Evolutionary conservation across 2,113 vertebrate species (phyloP).

Genomic region (Rhodinocichla rosea): DNA sequence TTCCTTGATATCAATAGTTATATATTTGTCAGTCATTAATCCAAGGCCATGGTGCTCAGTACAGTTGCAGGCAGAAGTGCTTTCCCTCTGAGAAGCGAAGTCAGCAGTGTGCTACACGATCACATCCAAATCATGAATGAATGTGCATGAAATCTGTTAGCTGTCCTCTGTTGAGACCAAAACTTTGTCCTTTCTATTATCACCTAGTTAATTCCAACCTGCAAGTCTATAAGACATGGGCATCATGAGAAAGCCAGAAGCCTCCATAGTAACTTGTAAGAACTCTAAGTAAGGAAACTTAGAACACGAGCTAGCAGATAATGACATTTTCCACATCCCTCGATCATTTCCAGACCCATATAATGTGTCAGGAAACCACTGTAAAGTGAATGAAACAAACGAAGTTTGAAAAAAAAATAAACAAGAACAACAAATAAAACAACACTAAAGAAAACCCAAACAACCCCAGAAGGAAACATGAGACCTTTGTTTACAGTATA

Average conservation of each 20-base stretch:
- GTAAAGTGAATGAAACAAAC: not conserved
- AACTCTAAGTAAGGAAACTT: not conserved
- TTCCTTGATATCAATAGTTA: not conserved
- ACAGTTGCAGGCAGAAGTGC: not conserved
- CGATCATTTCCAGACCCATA: not conserved
- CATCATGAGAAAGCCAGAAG: not conserved
- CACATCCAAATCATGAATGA: not conserved
- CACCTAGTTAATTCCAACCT: not conserved
- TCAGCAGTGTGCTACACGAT: fast-evolving
- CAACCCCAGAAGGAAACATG: not conserved
- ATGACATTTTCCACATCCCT: not conserved
- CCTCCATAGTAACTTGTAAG: not conserved
- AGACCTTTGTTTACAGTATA: not conserved
- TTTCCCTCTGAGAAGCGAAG: not conserved
- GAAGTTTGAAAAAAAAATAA: not conserved
- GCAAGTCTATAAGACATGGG: not conserved
- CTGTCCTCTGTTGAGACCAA: not conserved
- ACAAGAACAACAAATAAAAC: not conserved
- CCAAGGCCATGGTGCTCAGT: not conserved
- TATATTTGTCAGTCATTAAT: not conserved
- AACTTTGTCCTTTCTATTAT: not conserved
- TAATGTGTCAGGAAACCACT: not conserved
- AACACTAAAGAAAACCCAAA: not conserved
- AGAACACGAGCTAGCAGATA: not conserved
- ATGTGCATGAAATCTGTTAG: not conserved